Percentiles rank a stretch among this genome's conserved stretches.
These are phyloP conservation scores for Oryzias sinensis DNA, from an alignment of 2,797 vertebrate genomes.

Conservation along the genomic window DNA sequence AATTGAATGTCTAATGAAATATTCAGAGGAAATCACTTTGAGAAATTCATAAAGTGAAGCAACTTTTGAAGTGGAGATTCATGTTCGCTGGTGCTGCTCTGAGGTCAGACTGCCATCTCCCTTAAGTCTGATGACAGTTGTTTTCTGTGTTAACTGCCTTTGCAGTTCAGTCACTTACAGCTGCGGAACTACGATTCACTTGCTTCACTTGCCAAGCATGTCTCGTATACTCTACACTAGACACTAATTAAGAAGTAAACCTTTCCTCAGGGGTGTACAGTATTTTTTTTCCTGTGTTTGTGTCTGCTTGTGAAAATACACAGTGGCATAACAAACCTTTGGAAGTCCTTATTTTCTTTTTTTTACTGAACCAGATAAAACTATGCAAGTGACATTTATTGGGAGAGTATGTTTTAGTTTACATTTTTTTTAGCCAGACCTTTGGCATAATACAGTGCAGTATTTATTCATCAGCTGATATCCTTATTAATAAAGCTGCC, in stretches of 20 bases:
- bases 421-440: too few relatives aligned
- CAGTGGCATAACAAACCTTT: constrained; percentile 16
- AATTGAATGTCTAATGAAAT: neutral
- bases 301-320: constrained; percentile 26
- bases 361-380: constrained; percentile 28
- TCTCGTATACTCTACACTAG: constrained; percentile 30
- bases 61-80: neutral
- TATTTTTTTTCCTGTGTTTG: constrained; percentile 15
- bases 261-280: constrained; percentile 45
- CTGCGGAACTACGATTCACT: constrained; percentile 36
- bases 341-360: constrained; percentile 9
- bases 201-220: constrained; percentile 39
- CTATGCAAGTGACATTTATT: too few relatives aligned
- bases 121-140: constrained; percentile 23
- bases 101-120: constrained; percentile 16
- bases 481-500: too few relatives aligned
- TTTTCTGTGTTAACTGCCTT: constrained; percentile 31
- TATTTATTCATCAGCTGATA: too few relatives aligned
- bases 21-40: constrained; percentile 3
- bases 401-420: too few relatives aligned
- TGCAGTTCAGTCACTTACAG: constrained; percentile 26
- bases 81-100: constrained; percentile 1
- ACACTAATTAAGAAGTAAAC: constrained; percentile 61
- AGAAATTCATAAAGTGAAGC: neutral
- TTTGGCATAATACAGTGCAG: too few relatives aligned